Base-by-base conservation (phyloP, 2,113 vertebrate genomes). In the Cinclus cinclus region DNA sequence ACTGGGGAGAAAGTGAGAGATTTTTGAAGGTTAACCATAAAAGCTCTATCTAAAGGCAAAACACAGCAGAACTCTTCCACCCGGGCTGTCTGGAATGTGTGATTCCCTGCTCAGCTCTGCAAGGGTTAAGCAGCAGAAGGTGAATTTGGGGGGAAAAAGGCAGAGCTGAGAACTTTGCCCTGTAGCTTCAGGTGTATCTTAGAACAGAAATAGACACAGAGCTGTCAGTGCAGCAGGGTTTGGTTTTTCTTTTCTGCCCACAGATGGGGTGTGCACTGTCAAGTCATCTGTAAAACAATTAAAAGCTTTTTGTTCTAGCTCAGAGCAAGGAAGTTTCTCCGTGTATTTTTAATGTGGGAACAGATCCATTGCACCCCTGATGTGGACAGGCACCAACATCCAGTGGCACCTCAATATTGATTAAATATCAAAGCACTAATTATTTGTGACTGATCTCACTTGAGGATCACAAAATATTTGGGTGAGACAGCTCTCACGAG, bases 21-120 rank as follows among this genome's bases (percentile, higher is more conserved):
- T 71, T 95, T 81, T 41, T 93, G 82, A 78, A 90, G 90, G 88
- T 84, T 90, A 87, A 79, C 74, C 86, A 78, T 67, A 56, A 53
- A 74, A 88, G 15, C 55, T 83, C 33, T 67, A 4, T 46, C 50
- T 74, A 59, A 86, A 89, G n/a, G 14, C 47, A 49, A 0, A n/a
- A 14, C 17, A 37, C 33, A 52, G 90, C n/a, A 33, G 30, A 78
- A 56, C 46, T 27, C 59, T 62, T 42, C 35, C 20, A 7, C 23
- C 56, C 52, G 8, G 60, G 46, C 75, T 81, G 68, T 1, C 9
- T 55, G 79, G 49, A 78, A 83, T 68, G 37, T 35, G 46, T 21
- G 41, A 64, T 35, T 58, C 42, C 46, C 21, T 15, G 70, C 16
- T 49, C 9, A 28, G 42, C 24, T 79, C 70, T 90, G 75, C 47